Evolutionary conservation across 2,888 invertebrate genomes (phyloP).

Genomic region (Danaus chrysippus): DNA sequence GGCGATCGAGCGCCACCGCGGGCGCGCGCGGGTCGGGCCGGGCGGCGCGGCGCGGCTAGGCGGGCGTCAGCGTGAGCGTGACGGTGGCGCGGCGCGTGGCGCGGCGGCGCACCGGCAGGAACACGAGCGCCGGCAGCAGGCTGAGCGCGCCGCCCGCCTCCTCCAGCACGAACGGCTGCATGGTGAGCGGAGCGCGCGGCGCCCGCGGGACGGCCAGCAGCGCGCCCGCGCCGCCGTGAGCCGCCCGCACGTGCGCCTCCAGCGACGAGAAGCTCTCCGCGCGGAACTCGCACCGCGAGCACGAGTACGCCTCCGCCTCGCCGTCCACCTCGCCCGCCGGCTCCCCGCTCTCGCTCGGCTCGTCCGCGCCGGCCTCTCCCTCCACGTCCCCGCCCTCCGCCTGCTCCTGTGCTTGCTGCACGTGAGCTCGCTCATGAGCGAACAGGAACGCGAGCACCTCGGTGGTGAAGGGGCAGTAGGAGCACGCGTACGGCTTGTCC

Average conservation of each 20-base stretch:
- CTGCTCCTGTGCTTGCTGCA: slow-evolving; percentile 51
- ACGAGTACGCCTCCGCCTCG: slow-evolving; percentile 62
- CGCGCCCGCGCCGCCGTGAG: slow-evolving; percentile 74
- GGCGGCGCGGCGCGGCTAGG: slow-evolving; percentile 77
- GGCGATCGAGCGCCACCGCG: slow-evolving; percentile 64
- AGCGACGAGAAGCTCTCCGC: slow-evolving; percentile 70
- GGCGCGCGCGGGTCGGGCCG: slow-evolving; percentile 45
- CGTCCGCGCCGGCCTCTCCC: slow-evolving; percentile 43
- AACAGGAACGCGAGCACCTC: slow-evolving; percentile 93
- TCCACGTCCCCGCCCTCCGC: slow-evolving; percentile 38
- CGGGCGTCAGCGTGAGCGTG: slow-evolving; percentile 95
- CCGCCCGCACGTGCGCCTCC: slow-evolving; percentile 71
- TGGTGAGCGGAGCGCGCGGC: slow-evolving; percentile 83
- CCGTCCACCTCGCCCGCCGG: slow-evolving; percentile 48
- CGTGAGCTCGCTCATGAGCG: slow-evolving; percentile 94
- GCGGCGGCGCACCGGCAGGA: slow-evolving; percentile 93
- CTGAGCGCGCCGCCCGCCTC: slow-evolving; percentile 78
- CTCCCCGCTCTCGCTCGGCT: slow-evolving; percentile 64
- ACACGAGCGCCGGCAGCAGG: slow-evolving; percentile 94
- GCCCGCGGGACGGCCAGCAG: slow-evolving; percentile 81
- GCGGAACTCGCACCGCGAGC: slow-evolving; percentile 71
- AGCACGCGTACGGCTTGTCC: slow-evolving; percentile 91
- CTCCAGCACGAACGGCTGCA: slow-evolving; percentile 96
- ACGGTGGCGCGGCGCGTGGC: slow-evolving; percentile 92
- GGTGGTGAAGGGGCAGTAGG: slow-evolving; percentile 93